A percentile compares a stretch with the other conserved stretches of the same genome.
Conservation (phyloP, 2,888 invertebrate genomes). For the Stenolophus ochropezus region DNA sequence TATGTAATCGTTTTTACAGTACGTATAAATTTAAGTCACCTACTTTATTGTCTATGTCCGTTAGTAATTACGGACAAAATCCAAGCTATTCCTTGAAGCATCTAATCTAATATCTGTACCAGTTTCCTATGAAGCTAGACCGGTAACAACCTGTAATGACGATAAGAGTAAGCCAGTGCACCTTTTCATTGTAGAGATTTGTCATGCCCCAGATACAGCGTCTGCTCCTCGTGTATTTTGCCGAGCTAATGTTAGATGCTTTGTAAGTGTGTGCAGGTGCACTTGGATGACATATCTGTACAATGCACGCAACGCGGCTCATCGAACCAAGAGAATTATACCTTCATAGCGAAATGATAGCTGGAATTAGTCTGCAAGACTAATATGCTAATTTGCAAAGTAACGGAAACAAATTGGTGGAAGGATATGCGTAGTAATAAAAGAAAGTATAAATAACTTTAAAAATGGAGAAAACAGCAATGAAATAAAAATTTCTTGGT, state of each 20-base stretch:
- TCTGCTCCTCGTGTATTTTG: neutral
- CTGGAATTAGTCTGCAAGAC: neutral
- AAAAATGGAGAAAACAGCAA: too few species aligned
- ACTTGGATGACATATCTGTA: constrained; percentile 25
- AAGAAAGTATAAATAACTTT: too few species aligned
- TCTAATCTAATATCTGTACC: too few species aligned
- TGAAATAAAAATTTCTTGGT: too few species aligned
- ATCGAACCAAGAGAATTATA: constrained; percentile 6
- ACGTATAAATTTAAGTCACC: too few species aligned
- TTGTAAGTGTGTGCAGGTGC: constrained; percentile 6
- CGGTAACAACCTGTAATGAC: neutral
- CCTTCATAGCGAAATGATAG: neutral
- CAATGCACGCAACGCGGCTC: neutral
- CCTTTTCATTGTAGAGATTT: neutral
- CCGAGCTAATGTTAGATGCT: neutral
- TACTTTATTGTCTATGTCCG: too few species aligned
- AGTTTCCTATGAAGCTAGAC: neutral
- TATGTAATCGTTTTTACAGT: too few species aligned
- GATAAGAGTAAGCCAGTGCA: neutral
- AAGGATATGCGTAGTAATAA: too few species aligned
- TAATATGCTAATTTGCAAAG: neutral
- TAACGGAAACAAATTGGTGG: too few species aligned
- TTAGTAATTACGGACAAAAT: too few species aligned
- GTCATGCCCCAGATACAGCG: neutral
- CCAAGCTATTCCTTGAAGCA: too few species aligned